Percentiles rank a stretch among this genome's conserved stretches.
These are phyloP conservation scores for Meles meles DNA, from an alignment of 2,113 vertebrate genomes.

Conservation along the genomic window DNA sequence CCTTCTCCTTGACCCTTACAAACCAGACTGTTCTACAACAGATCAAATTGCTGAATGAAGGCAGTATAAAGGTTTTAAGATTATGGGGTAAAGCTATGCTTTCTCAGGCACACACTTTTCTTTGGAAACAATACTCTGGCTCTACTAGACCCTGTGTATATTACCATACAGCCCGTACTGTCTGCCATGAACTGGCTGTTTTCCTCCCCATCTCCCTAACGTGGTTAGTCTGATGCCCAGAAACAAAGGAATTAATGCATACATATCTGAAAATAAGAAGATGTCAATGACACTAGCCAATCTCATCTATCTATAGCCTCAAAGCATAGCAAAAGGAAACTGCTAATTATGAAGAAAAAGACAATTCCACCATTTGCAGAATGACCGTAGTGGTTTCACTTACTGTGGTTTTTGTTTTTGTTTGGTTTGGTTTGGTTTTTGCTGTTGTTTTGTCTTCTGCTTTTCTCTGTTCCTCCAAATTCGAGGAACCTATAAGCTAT, in stretches of 20 bases:
- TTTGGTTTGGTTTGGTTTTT: background rate
- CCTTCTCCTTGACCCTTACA: background rate
- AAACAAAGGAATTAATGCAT: background rate
- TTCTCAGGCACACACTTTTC: background rate
- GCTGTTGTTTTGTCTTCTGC: background rate
- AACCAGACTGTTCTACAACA: background rate
- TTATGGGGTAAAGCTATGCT: background rate
- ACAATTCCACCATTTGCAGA: background rate
- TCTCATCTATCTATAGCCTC: too few relatives aligned
- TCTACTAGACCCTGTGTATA: background rate
- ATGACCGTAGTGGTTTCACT: background rate
- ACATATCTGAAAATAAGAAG: background rate
- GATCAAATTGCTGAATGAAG: background rate
- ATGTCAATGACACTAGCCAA: too few relatives aligned
- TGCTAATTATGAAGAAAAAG: background rate
- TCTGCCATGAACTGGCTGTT: fast-evolving
- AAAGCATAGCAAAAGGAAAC: background rate
- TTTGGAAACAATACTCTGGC: background rate
- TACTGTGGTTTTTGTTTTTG: background rate
- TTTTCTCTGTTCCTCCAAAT: background rate
- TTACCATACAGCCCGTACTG: background rate
- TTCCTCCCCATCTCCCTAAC: background rate
- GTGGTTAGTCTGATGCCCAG: too few relatives aligned
- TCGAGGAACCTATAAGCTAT: background rate
- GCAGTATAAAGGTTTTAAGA: background rate